Conservation (phyloP, 2,888 invertebrate genomes). For the Apodemia duryi region DNA sequence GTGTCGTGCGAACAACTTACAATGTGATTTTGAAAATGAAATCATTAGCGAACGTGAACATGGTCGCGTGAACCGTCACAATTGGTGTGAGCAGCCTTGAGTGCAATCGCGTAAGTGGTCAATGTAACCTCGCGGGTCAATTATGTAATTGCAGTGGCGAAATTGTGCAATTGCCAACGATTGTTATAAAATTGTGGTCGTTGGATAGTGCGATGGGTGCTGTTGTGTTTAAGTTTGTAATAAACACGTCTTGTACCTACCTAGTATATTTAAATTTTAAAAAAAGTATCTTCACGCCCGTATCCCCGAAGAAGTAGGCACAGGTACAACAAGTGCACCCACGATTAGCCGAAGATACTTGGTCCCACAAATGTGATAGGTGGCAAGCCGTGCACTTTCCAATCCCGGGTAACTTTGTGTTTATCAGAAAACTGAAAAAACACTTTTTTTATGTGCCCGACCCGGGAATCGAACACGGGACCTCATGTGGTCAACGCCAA, state of each 20-base stretch:
- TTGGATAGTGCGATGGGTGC: neutral
- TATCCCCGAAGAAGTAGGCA: no score
- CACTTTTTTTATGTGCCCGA: no score
- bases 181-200: constrained; percentile 4
- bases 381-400: no score
- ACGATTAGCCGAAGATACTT: no score
- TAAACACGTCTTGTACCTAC: neutral
- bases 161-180: constrained; percentile 16
- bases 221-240: neutral
- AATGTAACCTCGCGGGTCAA: constrained; percentile 19
- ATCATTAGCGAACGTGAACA: constrained; percentile 21
- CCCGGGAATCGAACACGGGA: no score
- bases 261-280: no score
- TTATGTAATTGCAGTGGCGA: constrained; percentile 25
- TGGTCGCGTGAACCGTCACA: constrained; percentile 24
- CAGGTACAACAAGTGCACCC: no score
- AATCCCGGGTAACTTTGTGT: no score
- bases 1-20: constrained; percentile 24
- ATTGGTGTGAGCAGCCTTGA: constrained; percentile 28
- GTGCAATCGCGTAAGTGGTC: constrained; percentile 27
- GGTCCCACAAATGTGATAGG: no score
- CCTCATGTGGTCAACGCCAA: no score
- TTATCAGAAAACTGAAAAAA: no score
- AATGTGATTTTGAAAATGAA: constrained; percentile 24
- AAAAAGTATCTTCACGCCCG: no score